These are phyloP conservation scores for Timema podura DNA, from an alignment of 2,888 invertebrate genomes.

Conservation along the genomic window DNA sequence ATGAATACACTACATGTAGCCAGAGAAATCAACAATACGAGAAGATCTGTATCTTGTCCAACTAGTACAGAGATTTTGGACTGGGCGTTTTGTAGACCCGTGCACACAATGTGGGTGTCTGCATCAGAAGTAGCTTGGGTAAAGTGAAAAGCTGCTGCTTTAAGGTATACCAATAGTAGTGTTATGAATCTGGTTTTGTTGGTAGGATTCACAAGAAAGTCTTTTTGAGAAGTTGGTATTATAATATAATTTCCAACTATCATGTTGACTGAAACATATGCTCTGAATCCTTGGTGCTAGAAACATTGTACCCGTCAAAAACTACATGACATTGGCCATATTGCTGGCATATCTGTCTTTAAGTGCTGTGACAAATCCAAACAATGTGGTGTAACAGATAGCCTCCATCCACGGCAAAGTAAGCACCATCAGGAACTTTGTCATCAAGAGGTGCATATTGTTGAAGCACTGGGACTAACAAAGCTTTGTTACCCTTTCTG, in stretches of 20 bases:
- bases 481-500: not conserved
- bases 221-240: conserved; percentile 12
- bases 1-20: conserved; percentile 6
- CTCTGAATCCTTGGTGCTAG: conserved; percentile 1
- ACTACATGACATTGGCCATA: not conserved
- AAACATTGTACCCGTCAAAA: not conserved
- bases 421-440: too few relatives aligned
- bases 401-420: not conserved
- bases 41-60: not conserved
- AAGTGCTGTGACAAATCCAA: not conserved
- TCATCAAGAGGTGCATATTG: too few relatives aligned
- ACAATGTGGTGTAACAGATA: not conserved
- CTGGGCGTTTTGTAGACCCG: not conserved
- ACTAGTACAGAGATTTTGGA: conserved; percentile 17
- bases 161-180: conserved; percentile 9
- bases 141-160: conserved; percentile 1
- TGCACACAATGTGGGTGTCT: conserved; percentile 19
- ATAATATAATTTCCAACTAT: not conserved
- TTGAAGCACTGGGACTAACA: not conserved
- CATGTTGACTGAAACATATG: not conserved
- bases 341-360: not conserved
- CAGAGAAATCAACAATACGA: conserved; percentile 13
- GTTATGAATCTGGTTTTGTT: conserved; percentile 1
- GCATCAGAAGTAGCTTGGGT: conserved; percentile 18
- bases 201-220: conserved; percentile 11